Evolutionary conservation across 2,888 invertebrate genomes (phyloP).

Genomic region (Stenotaenia linearis): DNA sequence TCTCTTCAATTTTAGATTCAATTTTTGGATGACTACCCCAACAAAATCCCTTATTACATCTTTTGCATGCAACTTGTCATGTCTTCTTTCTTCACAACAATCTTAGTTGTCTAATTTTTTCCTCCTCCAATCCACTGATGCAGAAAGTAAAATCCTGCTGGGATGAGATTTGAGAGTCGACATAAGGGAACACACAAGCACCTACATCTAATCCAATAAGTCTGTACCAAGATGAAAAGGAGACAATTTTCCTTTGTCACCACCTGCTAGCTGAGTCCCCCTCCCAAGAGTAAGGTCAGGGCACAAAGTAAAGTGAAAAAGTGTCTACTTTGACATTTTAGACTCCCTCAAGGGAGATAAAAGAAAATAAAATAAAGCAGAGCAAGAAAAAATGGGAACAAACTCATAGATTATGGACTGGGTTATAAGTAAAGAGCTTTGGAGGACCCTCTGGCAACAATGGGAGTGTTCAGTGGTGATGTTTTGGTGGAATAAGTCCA

Average conservation of each 20-base stretch:
- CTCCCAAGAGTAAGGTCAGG: background rate
- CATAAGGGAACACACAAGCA: background rate
- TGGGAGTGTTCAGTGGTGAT: background rate
- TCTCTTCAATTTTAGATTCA: too few relatives aligned
- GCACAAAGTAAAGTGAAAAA: background rate
- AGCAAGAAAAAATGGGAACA: background rate
- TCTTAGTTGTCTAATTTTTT: background rate
- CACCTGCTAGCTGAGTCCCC: background rate
- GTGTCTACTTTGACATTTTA: background rate
- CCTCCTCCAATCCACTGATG: background rate
- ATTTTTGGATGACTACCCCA: too few relatives aligned
- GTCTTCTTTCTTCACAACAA: too few relatives aligned
- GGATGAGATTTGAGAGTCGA: slow-evolving; percentile 10
- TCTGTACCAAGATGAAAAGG: background rate
- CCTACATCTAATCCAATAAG: slow-evolving; percentile 13
- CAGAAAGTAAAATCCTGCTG: background rate
- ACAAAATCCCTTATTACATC: too few relatives aligned
- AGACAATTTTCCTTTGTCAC: slow-evolving; percentile 2
- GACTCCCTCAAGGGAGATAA: background rate
- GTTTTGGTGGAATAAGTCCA: background rate
- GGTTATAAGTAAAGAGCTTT: background rate
- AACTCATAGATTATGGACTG: background rate
- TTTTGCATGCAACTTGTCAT: too few relatives aligned
- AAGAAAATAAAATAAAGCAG: background rate
- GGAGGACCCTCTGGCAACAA: background rate